Evolutionary conservation across 2,888 invertebrate genomes (phyloP), one percentile per base, ranked within the genome.

Genomic region (Sinelater perroti): DNA sequence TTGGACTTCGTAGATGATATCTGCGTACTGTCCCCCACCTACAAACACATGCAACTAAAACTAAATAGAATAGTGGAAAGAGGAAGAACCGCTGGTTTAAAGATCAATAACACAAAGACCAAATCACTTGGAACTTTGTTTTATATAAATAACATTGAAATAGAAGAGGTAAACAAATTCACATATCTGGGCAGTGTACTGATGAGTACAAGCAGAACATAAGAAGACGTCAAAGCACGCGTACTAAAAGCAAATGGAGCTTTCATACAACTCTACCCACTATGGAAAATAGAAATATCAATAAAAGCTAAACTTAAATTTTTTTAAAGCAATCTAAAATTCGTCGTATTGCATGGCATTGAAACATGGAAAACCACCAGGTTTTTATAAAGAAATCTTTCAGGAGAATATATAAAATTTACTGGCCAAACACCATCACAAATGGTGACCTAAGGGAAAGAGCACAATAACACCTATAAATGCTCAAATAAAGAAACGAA

Each of bases 251-350:
- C 33, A 33, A 33, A 33, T 33, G 4, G 8, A 11, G 33, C 33
- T 2, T 13, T 33, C 8, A 33, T 33, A 33, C 33, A 10, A 3
- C 33, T 33, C 2, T 33, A 33, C 13, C 14, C 14, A 8, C 11
- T 33, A n/a, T 33, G 33, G 33, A 33, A 33, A 13, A 13, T 16
- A 13, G 14, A 33, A 33, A 33, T 33, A 33, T 33, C 13, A 33
- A 3, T 13, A n/a, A 33, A 10, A 33, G 10, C 14, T 8, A 33
- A 11, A 13, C 14, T 33, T 33, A 13, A 5, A 33, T 14, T 33
- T 3, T 3, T 10, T 8, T 6, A 16, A 33, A 33, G 33, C 14
- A 33, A 13, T 11, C 2, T 33, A 5, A 33, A 11, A n/a, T 13
- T 3, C 3, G 33, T 33, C 14, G 16, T 5, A 30, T 14, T n/a